Base-by-base conservation (phyloP, 1,140 invertebrate genomes). In the Bombus terrestris region DNA sequence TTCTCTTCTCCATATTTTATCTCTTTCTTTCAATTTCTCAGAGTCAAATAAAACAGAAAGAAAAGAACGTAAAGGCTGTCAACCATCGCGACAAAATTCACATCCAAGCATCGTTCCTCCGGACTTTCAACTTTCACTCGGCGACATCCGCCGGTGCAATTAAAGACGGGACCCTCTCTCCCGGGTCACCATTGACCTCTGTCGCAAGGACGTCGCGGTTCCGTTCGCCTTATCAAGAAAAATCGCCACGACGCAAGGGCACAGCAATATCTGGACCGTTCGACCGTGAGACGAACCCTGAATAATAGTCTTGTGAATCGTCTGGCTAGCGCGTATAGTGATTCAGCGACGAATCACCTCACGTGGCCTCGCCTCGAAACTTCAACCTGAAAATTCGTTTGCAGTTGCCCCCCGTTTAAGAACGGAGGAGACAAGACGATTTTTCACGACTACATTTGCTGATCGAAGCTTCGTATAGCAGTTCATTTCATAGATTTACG, bases 221-320 rank as follows among this genome's bases (percentile, higher is more conserved):
- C 15, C 57, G 83, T 53, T 73, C 53, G 68, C 77, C 66, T 85
- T 85, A 81, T 85, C 83, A 53, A 80, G 77, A 85, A 73, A 85
- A 85, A 80, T 80, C 69, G 28, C 57, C 76, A 32, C 62, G 35
- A 1, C n/a, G 69, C 84, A 73, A 88, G 73, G 83, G 74, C 69
- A 71, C 62, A 89, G 77, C 47, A 79, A 86, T 83, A 86, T 89
- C 83, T 86, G 75, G 25, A 80, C 57, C 53, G 64, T 47, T 71
- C 64, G 88, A 57, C 81, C 88, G 71, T 86, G 83, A 89, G 85
- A 76, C 87, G 43, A 75, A 85, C 79, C 57, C 84, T 79, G 84
- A 89, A 89, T 88, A 89, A 89, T 82, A 79, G 76, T 66, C 39
- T 18, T n/a, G 81, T 53, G 25, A 59, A 71, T 84, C 86, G 83